These are phyloP conservation scores for Tenrec ecaudatus DNA, from an alignment of 2,113 vertebrate species.

Conservation along the genomic window DNA sequence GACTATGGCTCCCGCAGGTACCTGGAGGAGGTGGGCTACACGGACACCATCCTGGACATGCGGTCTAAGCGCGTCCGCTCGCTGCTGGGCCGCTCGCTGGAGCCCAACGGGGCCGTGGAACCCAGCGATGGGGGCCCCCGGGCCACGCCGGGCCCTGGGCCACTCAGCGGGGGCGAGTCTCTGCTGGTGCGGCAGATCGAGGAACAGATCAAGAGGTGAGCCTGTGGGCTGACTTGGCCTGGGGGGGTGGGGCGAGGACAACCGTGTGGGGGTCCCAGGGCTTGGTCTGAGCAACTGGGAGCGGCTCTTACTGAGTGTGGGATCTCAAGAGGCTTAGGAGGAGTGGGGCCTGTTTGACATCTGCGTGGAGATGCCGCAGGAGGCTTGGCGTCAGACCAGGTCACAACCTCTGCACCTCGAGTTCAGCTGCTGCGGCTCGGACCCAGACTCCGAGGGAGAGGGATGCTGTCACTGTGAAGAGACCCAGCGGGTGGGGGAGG, in stretches of 20 bases:
- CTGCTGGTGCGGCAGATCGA: slow-evolving; percentile 93
- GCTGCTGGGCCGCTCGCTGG: slow-evolving; percentile 91
- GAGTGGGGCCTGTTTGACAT: background rate
- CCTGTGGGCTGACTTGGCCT: background rate
- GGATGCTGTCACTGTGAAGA: no score
- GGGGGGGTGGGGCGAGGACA: no score
- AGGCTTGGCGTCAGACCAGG: no score
- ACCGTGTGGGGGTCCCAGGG: background rate
- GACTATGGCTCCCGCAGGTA: slow-evolving; percentile 86
- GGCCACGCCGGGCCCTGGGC: background rate
- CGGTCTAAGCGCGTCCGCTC: slow-evolving; percentile 93
- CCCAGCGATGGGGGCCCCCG: slow-evolving; percentile 77
- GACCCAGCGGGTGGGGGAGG: no score
- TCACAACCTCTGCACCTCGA: no score
- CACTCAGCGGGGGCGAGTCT: slow-evolving; percentile 87
- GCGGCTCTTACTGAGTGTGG: background rate
- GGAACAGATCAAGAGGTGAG: slow-evolving; percentile 94
- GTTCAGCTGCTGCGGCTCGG: no score
- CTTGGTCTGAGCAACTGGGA: background rate
- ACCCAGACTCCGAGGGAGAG: no score
- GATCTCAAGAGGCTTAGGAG: no score
- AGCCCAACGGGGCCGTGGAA: slow-evolving; percentile 89
- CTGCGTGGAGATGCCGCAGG: background rate
- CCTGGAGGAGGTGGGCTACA: slow-evolving; percentile 95
- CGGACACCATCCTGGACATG: slow-evolving; percentile 95